Conservation (phyloP, 2,797 vertebrate genomes). For the Carapus acus region DNA sequence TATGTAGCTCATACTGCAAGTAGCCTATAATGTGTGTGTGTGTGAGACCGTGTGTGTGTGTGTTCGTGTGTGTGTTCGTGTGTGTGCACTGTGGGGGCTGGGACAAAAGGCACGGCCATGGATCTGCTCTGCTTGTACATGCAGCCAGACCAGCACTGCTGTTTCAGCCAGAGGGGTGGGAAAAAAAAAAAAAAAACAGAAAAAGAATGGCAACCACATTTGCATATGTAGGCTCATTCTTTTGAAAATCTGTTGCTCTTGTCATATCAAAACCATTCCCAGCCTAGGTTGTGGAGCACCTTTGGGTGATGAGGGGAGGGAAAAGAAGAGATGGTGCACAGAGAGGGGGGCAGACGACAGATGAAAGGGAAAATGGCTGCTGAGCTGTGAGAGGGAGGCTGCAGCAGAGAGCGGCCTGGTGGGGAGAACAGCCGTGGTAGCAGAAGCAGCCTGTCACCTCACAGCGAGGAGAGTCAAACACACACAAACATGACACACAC, state of each 20-base stretch:
- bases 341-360: constrained; percentile 31
- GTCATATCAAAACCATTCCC: constrained; percentile 30
- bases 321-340: constrained; percentile 33
- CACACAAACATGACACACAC: constrained; percentile 44
- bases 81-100: constrained; percentile 17
- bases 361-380: constrained; percentile 60
- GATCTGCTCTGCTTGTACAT: constrained; percentile 32
- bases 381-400: constrained; percentile 55
- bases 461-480: constrained; percentile 45
- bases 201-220: no score
- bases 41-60: constrained; percentile 9
- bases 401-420: constrained; percentile 61
- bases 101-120: constrained; percentile 29
- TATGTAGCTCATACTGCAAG: no score
- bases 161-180: constrained; percentile 50
- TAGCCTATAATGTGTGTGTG: no score
- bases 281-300: constrained; percentile 9
- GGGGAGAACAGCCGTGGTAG: constrained; percentile 57
- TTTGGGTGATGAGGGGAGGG: constrained; percentile 13
- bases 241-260: constrained; percentile 36
- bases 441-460: constrained; percentile 42
- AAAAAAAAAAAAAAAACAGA: no score
- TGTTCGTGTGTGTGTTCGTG: no score
- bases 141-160: constrained; percentile 44
- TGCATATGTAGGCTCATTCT: constrained; percentile 25